Conservation (phyloP, 2,797 vertebrate genomes). For the Danionella dracula region DNA sequence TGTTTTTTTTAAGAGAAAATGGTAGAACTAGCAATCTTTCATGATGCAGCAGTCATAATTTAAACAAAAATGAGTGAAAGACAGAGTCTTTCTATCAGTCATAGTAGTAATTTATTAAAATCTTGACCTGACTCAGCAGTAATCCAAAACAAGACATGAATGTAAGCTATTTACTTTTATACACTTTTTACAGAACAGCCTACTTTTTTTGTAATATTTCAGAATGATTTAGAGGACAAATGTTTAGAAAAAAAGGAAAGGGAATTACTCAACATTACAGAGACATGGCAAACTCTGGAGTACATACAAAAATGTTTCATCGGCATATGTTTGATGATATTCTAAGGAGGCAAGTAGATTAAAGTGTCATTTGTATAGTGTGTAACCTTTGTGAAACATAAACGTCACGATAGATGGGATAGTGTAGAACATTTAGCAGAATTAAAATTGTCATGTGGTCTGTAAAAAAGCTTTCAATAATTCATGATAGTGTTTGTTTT, state of each 20-base stretch:
- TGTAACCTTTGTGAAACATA: not conserved
- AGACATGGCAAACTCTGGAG: slow-evolving; percentile 11
- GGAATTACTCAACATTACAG: not conserved
- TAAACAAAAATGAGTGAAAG: not conserved
- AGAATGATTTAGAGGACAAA: slow-evolving; percentile 10
- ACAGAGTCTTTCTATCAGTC: slow-evolving; percentile 29
- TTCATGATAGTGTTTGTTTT: no score
- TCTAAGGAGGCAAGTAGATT: not conserved
- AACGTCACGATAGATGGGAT: not conserved
- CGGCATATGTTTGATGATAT: slow-evolving; percentile 10
- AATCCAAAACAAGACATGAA: not conserved
- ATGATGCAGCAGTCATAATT: slow-evolving; percentile 5
- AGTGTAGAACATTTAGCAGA: slow-evolving; percentile 1
- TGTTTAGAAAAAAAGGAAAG: slow-evolving; percentile 9
- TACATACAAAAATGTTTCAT: slow-evolving; percentile 15
- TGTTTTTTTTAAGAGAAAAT: no score
- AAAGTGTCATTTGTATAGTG: not conserved
- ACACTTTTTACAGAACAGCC: slow-evolving; percentile 1
- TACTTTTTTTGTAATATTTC: not conserved
- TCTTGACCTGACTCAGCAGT: slow-evolving; percentile 44
- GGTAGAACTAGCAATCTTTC: no score
- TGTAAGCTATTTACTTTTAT: not conserved
- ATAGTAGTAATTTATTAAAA: slow-evolving; percentile 54
- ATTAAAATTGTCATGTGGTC: not conserved
- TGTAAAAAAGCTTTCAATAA: no score